Percentiles rank a stretch among this genome's conserved stretches.
phyloP scores from a whole-genome alignment of 2,113 vertebrate genomes.

The Fukomys damarensis region DNA sequence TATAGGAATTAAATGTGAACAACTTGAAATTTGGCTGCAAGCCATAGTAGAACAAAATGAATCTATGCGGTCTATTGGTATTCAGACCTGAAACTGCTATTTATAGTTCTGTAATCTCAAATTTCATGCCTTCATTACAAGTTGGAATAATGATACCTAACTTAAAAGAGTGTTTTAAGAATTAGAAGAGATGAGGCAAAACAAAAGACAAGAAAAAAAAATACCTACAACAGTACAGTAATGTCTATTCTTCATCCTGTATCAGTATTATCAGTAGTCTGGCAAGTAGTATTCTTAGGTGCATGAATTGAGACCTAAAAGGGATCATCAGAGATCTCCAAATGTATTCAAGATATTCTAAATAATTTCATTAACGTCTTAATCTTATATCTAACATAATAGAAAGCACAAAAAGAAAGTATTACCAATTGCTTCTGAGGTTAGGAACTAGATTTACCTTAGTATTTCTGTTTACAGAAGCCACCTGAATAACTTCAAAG shows the following conservation, averaged over 20 bases:
- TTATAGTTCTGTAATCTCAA: conserved; percentile 18
- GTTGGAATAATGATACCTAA: conserved; percentile 18
- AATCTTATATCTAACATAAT: conserved; percentile 39
- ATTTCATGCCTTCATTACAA: conserved; percentile 26
- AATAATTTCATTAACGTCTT: conserved; percentile 9
- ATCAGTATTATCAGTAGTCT: conserved; percentile 17
- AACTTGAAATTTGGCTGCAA: conserved; percentile 7
- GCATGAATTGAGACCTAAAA: conserved; percentile 10
- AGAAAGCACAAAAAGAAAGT: conserved; percentile 40
- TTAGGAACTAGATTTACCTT: conserved; percentile 11
- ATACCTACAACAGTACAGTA: background rate
- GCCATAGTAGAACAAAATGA: conserved; percentile 14
- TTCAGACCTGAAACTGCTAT: conserved; percentile 29
- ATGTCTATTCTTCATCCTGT: background rate
- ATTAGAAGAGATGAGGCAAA: conserved; percentile 48
- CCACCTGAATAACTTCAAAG: conserved; percentile 52
- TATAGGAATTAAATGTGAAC: background rate
- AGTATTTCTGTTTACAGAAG: conserved; percentile 57
- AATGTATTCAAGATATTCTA: conserved; percentile 35
- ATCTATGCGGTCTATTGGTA: background rate
- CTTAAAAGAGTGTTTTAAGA: conserved; percentile 30
- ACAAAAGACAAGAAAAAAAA: background rate
- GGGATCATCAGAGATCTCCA: conserved; percentile 16
- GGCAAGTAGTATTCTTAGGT: conserved; percentile 40
- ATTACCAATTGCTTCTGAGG: background rate